These are phyloP conservation scores for Setipinna tenuifilis DNA, from an alignment of 2,797 vertebrate species.

Conservation along the genomic window DNA sequence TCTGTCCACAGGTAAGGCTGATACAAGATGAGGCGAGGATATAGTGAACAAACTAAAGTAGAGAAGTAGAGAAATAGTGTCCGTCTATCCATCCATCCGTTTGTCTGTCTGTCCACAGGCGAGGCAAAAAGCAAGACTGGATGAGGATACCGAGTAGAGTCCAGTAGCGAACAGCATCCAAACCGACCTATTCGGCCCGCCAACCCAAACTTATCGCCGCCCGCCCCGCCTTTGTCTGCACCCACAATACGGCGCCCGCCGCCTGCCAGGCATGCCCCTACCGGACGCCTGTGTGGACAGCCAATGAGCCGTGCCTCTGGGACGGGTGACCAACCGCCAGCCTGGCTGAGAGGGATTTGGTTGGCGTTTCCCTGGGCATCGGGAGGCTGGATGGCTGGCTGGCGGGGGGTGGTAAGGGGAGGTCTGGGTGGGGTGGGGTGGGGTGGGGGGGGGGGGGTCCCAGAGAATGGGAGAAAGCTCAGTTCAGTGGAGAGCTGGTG, in stretches of 20 bases:
- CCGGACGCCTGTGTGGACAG: constrained; percentile 34
- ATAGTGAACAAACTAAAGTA: too few relatives aligned
- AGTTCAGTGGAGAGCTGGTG: neutral
- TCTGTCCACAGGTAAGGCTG: too few relatives aligned
- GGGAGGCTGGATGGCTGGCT: neutral
- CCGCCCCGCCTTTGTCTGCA: neutral
- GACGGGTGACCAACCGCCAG: constrained; percentile 16
- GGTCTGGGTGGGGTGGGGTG: neutral
- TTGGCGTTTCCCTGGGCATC: constrained; percentile 54
- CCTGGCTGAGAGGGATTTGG: constrained; percentile 48
- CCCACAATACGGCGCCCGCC: constrained; percentile 40
- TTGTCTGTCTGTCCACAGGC: too few relatives aligned
- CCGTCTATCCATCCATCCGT: too few relatives aligned
- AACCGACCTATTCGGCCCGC: too few relatives aligned
- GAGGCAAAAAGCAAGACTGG: too few relatives aligned
- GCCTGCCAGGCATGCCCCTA: constrained; percentile 42
- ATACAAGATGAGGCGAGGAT: too few relatives aligned
- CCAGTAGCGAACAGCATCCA: too few relatives aligned
- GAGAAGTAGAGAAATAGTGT: too few relatives aligned
- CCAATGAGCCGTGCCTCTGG: constrained; percentile 49
- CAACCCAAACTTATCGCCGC: too few relatives aligned
- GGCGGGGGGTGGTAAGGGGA: neutral
- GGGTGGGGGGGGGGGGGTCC: neutral
- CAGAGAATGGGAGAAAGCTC: neutral
- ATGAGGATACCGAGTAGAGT: too few relatives aligned